These are phyloP conservation scores for Napeogenes sylphis DNA, from an alignment of 2,888 invertebrate genomes.

Conservation along the genomic window DNA sequence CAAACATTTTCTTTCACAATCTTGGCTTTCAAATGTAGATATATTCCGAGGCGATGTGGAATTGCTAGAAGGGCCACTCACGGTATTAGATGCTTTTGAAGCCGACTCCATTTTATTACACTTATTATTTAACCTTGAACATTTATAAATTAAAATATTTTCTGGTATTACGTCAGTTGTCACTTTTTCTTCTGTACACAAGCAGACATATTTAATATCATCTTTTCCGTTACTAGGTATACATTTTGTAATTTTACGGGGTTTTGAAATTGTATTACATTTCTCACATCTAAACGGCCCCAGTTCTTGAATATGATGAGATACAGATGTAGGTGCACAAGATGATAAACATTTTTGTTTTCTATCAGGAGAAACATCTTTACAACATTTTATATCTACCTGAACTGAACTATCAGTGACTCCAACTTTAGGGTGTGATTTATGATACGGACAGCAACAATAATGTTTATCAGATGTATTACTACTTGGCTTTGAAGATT, in stretches of 20 bases:
- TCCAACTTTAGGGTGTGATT: constrained; percentile 39
- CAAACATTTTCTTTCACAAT: constrained; percentile 28
- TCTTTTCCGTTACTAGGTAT: constrained; percentile 35
- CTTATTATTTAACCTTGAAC: constrained; percentile 47
- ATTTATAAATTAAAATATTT: constrained; percentile 57
- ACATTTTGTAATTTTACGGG: constrained; percentile 31
- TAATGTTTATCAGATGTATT: constrained; percentile 46
- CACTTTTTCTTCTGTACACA: constrained; percentile 46
- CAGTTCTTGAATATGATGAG: constrained; percentile 11
- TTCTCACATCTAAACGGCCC: constrained; percentile 26
- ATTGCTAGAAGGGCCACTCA: constrained; percentile 20
- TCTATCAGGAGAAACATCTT: constrained; percentile 27
- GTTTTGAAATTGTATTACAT: constrained; percentile 29
- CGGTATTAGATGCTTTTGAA: constrained; percentile 22
- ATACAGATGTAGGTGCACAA: neutral
- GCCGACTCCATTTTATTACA: constrained; percentile 38
- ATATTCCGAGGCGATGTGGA: constrained; percentile 23
- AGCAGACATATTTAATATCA: constrained; percentile 57
- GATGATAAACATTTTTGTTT: constrained; percentile 17
- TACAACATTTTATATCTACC: constrained; percentile 45
- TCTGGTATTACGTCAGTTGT: constrained; percentile 43
- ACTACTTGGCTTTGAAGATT: constrained; percentile 40
- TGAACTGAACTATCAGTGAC: constrained; percentile 60
- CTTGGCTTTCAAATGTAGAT: constrained; percentile 24
- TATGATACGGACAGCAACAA: constrained; percentile 53